Conservation (phyloP, 2,888 invertebrate species). For the Cyclophora albipunctata region DNA sequence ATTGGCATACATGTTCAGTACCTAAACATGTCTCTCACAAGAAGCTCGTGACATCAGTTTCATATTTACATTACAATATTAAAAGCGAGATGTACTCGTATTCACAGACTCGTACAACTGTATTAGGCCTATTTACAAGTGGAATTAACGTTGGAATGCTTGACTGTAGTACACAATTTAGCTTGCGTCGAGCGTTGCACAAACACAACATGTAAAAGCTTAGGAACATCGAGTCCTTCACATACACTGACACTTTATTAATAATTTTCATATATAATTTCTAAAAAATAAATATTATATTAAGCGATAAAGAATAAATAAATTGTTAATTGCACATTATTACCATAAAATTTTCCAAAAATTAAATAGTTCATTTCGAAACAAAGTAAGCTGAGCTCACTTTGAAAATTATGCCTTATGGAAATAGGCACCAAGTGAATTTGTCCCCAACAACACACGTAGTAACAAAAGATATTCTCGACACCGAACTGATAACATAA, state of each 20-base stretch:
- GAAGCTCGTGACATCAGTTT: slow-evolving; percentile 55
- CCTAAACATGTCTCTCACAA: slow-evolving; percentile 46
- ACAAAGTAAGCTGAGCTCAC: slow-evolving; percentile 57
- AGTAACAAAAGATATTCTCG: slow-evolving; percentile 35
- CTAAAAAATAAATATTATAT: slow-evolving; percentile 71
- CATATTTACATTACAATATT: slow-evolving; percentile 65
- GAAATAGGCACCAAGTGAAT: slow-evolving; percentile 54
- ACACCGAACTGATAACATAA: slow-evolving; percentile 43
- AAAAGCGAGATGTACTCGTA: slow-evolving; percentile 60
- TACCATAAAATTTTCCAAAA: slow-evolving; percentile 59
- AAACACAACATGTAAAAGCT: slow-evolving; percentile 54
- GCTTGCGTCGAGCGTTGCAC: slow-evolving; percentile 55
- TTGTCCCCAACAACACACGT: slow-evolving; percentile 29
- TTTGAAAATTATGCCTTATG: slow-evolving; percentile 38
- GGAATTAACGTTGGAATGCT: slow-evolving; percentile 73
- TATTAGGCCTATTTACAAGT: slow-evolving; percentile 73
- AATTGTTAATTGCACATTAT: slow-evolving; percentile 67
- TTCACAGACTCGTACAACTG: slow-evolving; percentile 56
- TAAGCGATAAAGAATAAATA: slow-evolving; percentile 69
- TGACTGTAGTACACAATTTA: slow-evolving; percentile 56
- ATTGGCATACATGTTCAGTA: slow-evolving; percentile 51
- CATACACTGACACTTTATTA: slow-evolving; percentile 26
- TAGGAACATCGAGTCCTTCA: slow-evolving; percentile 69
- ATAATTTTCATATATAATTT: slow-evolving; percentile 54
- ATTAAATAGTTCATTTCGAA: slow-evolving; percentile 48